Percentiles rank a stretch among this genome's conserved stretches.
These are phyloP conservation scores for Campoplex nolae DNA, from an alignment of 2,888 invertebrate species.

Conservation along the genomic window DNA sequence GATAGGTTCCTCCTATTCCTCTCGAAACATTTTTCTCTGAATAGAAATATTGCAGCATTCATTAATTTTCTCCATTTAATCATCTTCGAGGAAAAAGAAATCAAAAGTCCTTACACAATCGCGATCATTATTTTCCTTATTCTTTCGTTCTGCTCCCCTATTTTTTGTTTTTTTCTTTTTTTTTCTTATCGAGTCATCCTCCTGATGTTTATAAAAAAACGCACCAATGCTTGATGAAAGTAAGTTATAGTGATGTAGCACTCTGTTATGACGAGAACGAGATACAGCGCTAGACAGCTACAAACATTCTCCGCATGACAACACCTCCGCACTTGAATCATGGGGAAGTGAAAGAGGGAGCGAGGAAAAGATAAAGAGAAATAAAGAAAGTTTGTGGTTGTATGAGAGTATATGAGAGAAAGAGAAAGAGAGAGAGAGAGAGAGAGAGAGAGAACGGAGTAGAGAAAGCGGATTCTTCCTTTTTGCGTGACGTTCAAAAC, in stretches of 20 bases:
- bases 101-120: slow-evolving; percentile 11
- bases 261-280: slow-evolving; percentile 3
- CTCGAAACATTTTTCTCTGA: slow-evolving; percentile 16
- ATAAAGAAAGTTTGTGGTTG: not conserved
- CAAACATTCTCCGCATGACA: slow-evolving; percentile 75
- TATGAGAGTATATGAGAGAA: not conserved
- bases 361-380: not conserved
- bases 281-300: slow-evolving; percentile 63
- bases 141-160: slow-evolving; percentile 1
- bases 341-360: slow-evolving; percentile 20
- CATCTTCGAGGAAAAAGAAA: slow-evolving; percentile 1
- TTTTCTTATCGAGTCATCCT: slow-evolving; percentile 22
- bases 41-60: slow-evolving; percentile 27
- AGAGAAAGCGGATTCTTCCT: slow-evolving; percentile 72
- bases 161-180: slow-evolving; percentile 7
- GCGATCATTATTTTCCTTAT: slow-evolving; percentile 19
- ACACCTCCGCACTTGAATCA: slow-evolving; percentile 70
- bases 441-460: slow-evolving; percentile 10
- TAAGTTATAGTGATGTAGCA: slow-evolving; percentile 17
- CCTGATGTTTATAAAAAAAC: slow-evolving; percentile 48
- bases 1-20: slow-evolving; percentile 30
- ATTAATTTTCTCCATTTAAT: slow-evolving; percentile 19
- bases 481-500: slow-evolving; percentile 78
- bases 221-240: slow-evolving; percentile 33
- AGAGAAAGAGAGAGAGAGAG: slow-evolving; percentile 4